phyloP scores from a whole-genome alignment of 2,797 vertebrate genomes.

The Tokudaia tokunoshimensis region DNA sequence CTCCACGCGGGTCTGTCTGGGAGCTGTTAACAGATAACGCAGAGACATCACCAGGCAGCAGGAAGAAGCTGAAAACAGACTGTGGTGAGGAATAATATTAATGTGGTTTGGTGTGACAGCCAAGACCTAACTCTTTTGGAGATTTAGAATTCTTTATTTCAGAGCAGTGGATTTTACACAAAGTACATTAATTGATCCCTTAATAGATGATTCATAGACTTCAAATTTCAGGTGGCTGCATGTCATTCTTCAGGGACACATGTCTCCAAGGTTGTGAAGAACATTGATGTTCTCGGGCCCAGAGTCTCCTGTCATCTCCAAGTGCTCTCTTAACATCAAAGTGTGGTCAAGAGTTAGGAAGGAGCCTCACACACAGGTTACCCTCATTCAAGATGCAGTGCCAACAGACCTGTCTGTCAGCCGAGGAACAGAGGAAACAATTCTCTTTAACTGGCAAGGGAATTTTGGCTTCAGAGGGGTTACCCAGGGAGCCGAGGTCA shows the following conservation, averaged over 20 bases:
- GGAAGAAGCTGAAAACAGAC: neutral
- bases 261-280: neutral
- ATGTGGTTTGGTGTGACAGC: neutral
- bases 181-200: neutral
- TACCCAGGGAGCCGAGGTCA: neutral
- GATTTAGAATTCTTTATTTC: slow-evolving; percentile 47
- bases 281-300: neutral
- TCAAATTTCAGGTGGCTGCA: neutral
- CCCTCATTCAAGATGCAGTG: slow-evolving; percentile 14
- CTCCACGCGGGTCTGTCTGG: neutral
- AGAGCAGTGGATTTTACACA: slow-evolving; percentile 46
- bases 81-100: neutral
- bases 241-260: neutral
- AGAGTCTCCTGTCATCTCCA: neutral
- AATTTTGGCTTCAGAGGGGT: neutral
- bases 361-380: neutral
- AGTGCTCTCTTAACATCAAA: neutral
- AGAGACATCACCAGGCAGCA: neutral
- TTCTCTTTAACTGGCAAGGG: slow-evolving; percentile 8
- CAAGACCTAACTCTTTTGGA: slow-evolving; percentile 34
- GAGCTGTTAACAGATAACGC: neutral
- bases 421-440: neutral
- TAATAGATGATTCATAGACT: neutral
- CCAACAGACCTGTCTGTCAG: neutral
- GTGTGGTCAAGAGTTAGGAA: neutral